A percentile compares a stretch with the other conserved stretches of the same genome.
phyloP scores from a whole-genome alignment of 1,140 invertebrate species.

The Drosophila pallidifrons region DNA sequence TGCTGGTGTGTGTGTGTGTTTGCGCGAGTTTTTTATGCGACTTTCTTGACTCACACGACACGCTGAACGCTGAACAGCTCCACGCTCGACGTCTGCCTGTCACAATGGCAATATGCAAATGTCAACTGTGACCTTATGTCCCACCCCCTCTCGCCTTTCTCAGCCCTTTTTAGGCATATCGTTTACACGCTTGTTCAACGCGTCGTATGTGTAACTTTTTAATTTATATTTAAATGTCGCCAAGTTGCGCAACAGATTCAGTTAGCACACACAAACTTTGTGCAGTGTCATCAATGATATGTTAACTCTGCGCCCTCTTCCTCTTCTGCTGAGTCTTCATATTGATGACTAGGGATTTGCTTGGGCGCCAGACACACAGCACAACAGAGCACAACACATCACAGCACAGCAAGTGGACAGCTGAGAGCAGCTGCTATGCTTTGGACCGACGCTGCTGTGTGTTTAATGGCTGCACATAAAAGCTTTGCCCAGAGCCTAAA shows the following conservation, averaged over 20 bases:
- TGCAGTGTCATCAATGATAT: conserved; percentile 44
- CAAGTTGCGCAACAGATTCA: conserved; percentile 50
- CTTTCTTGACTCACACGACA: conserved; percentile 31
- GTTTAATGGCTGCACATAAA: conserved; percentile 46
- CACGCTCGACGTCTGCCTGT: conserved; percentile 50
- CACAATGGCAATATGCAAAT: conserved; percentile 73
- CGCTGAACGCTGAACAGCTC: conserved; percentile 20
- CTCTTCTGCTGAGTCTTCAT: background rate
- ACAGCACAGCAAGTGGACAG: conserved; percentile 14
- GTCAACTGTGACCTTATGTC: conserved; percentile 34
- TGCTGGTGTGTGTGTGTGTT: background rate
- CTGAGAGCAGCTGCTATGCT: conserved; percentile 7
- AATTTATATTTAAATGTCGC: conserved; percentile 77
- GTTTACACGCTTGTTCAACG: conserved; percentile 33
- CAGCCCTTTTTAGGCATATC: conserved; percentile 8
- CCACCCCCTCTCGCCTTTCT: background rate
- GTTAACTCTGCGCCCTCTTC: background rate
- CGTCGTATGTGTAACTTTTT: conserved; percentile 72
- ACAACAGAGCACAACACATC: too few species aligned
- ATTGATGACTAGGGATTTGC: conserved; percentile 6
- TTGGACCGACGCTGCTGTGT: background rate
- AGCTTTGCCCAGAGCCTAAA: conserved; percentile 34
- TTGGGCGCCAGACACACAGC: background rate
- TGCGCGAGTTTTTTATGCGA: conserved; percentile 13
- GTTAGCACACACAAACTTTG: conserved; percentile 21